Conservation (phyloP, 2,113 vertebrate species). For the Pseudorasbora parva region DNA sequence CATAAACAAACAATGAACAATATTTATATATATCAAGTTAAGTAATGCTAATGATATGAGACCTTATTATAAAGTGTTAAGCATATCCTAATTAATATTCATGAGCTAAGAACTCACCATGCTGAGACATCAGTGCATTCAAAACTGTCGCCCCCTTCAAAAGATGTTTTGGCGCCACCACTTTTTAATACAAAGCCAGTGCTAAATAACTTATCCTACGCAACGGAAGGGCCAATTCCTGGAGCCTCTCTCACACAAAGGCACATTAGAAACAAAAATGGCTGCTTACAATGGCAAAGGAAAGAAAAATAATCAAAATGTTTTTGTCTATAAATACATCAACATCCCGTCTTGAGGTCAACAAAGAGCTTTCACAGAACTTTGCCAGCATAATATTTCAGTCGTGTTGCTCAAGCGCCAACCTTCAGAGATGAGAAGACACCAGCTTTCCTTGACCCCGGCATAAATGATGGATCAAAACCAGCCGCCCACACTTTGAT, state of each 20-base stretch:
- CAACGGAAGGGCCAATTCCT: slow-evolving; percentile 14
- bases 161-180: neutral
- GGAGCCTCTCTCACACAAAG: slow-evolving; percentile 6
- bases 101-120: neutral
- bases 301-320: neutral
- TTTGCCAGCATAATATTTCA: slow-evolving; percentile 20
- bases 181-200: neutral
- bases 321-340: slow-evolving; percentile 31
- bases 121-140: neutral
- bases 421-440: neutral
- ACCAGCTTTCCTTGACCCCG: slow-evolving; percentile 15
- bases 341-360: slow-evolving; percentile 25
- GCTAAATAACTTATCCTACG: slow-evolving; percentile 18
- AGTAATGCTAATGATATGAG: neutral
- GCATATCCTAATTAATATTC: neutral
- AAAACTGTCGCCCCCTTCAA: neutral
- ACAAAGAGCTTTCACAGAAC: slow-evolving; percentile 13
- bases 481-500: slow-evolving; percentile 59
- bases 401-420: slow-evolving; percentile 9
- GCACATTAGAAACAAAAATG: slow-evolving; percentile 11
- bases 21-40: neutral
- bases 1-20: neutral
- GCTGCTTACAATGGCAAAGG: neutral
- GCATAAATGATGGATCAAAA: slow-evolving; percentile 46
- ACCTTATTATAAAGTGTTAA: neutral